Evolutionary conservation across 2,888 invertebrate species (phyloP), one percentile per base, ranked within the genome.

Genomic region (Melikaiella ostensackeni): DNA sequence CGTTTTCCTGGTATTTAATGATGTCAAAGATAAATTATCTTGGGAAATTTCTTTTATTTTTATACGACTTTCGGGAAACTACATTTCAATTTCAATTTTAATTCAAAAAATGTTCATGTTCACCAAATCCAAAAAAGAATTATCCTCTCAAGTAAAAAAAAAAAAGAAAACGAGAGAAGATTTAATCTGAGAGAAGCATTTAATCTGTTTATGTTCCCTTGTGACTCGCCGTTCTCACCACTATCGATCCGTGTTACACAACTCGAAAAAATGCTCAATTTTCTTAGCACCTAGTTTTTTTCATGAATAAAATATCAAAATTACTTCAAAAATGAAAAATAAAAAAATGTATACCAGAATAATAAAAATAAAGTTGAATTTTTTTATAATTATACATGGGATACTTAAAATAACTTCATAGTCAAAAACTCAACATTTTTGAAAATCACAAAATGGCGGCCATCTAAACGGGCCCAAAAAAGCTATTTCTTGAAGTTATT

Each of bases 191-290:
- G n/a, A n/a, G 83, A 85, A 80, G 81, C 84, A 84, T 86, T 86
- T 87, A 87, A 87, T 86, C 84, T 80, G 82, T 85, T 86, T 86
- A 85, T 86, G 81, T n/a, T 84, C 84, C 84, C 82, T 80, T 77
- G 81, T 82, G 83, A 82, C 82, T 83, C 80, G 80, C 74, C 80
- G 80, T 82, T 83, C 81, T 80, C 82, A 79, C 82, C 79, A 73
- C 79, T 78, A 81, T 82, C 82, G 75, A 81, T 84, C 81, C 83
- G 78, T 82, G 84, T 83, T 86, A 86, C 86, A 85, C 83, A 84
- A 87, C 75, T 79, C 77, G 80, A 80, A 82, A 4, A 46, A 70
- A 70, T 24, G 24, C 38, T 38, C 13, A n/a, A 35, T 30, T 63
- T 35, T 13, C 35, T 63, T 13, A 64, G 13, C 11, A 21, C 13